These are phyloP conservation scores for Anaspis maculata DNA, from an alignment of 2,888 invertebrate genomes.

Conservation along the genomic window DNA sequence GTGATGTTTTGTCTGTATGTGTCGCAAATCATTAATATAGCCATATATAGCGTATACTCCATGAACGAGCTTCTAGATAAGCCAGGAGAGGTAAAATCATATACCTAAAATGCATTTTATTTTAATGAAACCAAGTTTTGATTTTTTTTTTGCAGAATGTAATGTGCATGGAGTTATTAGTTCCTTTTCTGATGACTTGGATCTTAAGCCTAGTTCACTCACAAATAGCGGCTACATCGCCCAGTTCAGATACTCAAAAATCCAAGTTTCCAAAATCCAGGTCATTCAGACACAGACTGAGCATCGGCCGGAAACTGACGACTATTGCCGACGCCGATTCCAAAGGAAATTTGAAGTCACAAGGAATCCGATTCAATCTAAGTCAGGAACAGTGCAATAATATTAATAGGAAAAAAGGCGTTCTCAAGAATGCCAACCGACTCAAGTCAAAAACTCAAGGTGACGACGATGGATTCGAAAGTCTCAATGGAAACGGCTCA, in stretches of 20 bases:
- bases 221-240: constrained; percentile 65
- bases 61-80: too few species aligned
- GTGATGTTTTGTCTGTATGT: constrained; percentile 71
- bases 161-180: constrained; percentile 59
- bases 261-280: constrained; percentile 21
- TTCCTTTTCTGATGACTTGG: constrained; percentile 66
- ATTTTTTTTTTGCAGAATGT: constrained; percentile 42
- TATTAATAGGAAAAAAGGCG: too few species aligned
- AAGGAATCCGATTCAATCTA: constrained; percentile 8
- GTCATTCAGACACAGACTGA: constrained; percentile 16
- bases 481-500: constrained; percentile 73
- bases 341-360: not conserved
- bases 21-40: constrained; percentile 59
- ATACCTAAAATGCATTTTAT: not conserved
- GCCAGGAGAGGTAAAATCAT: too few species aligned
- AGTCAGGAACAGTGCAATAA: constrained; percentile 5
- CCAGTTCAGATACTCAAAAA: constrained; percentile 34
- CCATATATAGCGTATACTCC: too few species aligned
- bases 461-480: constrained; percentile 76
- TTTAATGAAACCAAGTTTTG: constrained; percentile 1
- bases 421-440: not conserved
- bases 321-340: constrained; percentile 4
- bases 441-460: constrained; percentile 27
- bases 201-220: constrained; percentile 70
- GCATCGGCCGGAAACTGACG: constrained; percentile 22